Evolutionary conservation across 2,113 vertebrate species (phyloP).

Genomic region (Podarcis cretensis): DNA sequence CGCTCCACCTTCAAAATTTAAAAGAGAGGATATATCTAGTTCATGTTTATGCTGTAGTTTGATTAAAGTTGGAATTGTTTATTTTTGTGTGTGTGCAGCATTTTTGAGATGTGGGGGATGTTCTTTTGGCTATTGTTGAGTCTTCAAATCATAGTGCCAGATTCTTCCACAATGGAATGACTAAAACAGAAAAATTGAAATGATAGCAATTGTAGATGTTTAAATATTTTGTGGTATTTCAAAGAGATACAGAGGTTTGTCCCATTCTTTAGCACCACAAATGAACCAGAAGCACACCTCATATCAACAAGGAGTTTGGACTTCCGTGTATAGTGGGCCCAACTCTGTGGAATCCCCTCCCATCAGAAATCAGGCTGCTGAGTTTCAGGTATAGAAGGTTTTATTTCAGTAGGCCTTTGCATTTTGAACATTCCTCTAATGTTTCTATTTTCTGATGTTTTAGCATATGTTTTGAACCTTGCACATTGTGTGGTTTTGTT

Average conservation of each 20-base stretch:
- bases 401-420: no score
- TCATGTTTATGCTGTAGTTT: neutral
- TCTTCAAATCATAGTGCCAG: neutral
- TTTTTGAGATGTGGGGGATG: neutral
- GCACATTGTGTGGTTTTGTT: no score
- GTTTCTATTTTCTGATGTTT: no score
- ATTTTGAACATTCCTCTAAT: no score
- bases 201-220: neutral
- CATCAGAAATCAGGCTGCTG: no score
- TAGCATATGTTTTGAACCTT: no score
- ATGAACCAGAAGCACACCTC: neutral
- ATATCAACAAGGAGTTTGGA: no score
- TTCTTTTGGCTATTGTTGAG: neutral
- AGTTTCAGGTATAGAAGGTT: no score
- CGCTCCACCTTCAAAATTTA: neutral
- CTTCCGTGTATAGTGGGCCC: no score
- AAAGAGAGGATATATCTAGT: neutral
- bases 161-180: neutral
- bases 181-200: neutral
- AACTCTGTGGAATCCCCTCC: no score
- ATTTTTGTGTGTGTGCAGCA: neutral
- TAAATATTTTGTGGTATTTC: neutral
- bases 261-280: no score
- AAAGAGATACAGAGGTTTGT: neutral
- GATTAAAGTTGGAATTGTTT: neutral